Base-by-base conservation (phyloP, 2,113 vertebrate genomes). In the Centrocercus urophasianus region DNA sequence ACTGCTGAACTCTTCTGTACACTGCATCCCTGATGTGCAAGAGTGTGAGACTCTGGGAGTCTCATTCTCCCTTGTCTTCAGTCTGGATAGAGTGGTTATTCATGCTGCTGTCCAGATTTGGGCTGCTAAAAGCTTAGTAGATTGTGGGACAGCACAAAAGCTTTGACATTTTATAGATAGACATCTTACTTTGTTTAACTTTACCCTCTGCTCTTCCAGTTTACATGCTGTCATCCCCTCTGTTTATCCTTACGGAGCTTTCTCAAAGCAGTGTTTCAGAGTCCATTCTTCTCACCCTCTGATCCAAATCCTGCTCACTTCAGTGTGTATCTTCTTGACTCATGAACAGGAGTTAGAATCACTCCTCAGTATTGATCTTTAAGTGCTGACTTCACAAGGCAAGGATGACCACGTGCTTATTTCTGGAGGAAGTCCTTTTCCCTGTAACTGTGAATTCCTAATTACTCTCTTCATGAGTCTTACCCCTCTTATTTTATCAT, bases 1-100 rank as follows among this genome's bases (percentile, higher is more conserved):
- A 76, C 88, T 83, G 85, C 77, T 83, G 65, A 91, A 60, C 60
- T 73, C 85, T 72, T 60, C 73, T 1, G 5, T 80, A 42, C 0
- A 1, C 86, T 84, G 85, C 82, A 78, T 91, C 88, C 75, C 71
- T 86, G 74, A 38, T 60, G 65, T 84, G 82, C 88, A 81, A 40
- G 78, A 78, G 74, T 91, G 78, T 77, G 88, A 61, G 43, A 25
- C 2, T 0, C 21, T 65, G 63, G 43, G 63, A 91, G 72, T 71
- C 36, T 71, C 36, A 42, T 64, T 43, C 76, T 77, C 64, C 64
- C 40, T 40, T 81, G 48, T 76, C 30, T 79, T 32, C 15, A 2
- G 5, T 36, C 69, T n/a, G 54, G 83, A 59, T 79, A 47, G 75
- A 40, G 10, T 1, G 5, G 28, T 18, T 61, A 3, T 45, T 1